Evolutionary conservation across 2,113 vertebrate genomes (phyloP).

Genomic region (Empidonax alnorum): DNA sequence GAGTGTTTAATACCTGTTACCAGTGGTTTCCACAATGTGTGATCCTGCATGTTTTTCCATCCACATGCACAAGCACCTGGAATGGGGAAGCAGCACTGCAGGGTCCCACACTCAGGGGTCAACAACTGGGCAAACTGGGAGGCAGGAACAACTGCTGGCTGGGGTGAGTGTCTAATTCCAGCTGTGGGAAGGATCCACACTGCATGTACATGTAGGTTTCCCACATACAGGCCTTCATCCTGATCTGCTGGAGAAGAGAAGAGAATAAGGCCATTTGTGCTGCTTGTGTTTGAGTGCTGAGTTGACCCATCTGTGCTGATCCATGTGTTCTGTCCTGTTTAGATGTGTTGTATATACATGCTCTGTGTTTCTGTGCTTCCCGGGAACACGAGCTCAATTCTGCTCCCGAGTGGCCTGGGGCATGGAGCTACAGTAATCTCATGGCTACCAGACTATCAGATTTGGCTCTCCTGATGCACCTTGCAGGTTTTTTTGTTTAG

Average conservation of each 20-base stretch:
- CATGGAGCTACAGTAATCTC: background rate
- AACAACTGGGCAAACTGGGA: background rate
- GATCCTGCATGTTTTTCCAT: background rate
- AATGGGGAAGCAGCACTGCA: background rate
- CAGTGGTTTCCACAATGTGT: background rate
- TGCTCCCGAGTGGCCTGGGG: background rate
- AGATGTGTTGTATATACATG: background rate
- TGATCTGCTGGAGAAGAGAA: background rate
- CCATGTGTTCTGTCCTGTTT: background rate
- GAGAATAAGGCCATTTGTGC: background rate
- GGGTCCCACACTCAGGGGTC: background rate
- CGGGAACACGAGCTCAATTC: background rate
- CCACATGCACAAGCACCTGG: background rate
- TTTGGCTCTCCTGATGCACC: background rate
- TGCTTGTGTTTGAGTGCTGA: background rate
- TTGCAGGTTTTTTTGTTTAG: background rate
- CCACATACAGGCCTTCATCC: background rate
- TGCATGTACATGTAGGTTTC: fast-evolving
- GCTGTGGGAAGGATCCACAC: background rate
- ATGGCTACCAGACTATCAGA: background rate
- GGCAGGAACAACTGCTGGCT: background rate
- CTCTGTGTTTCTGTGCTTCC: background rate
- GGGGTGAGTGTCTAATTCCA: background rate
- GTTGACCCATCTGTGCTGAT: background rate
- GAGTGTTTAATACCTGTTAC: background rate